Percentiles rank a stretch among this genome's conserved stretches.
These are phyloP conservation scores for Hyperopisus bebe DNA, from an alignment of 2,113 vertebrate species.

Conservation along the genomic window DNA sequence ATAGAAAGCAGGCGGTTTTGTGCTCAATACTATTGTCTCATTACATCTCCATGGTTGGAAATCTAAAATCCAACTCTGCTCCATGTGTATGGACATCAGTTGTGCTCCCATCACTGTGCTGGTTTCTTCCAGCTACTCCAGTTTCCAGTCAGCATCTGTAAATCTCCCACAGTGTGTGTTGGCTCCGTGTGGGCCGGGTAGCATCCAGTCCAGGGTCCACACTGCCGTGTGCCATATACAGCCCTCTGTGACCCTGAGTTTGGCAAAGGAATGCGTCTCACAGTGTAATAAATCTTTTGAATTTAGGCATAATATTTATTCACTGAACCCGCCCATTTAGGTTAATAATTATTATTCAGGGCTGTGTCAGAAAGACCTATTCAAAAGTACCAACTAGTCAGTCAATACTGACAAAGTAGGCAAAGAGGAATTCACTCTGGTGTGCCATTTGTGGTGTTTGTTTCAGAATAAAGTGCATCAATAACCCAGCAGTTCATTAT, in stretches of 20 bases:
- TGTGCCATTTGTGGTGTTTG: neutral
- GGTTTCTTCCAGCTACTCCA: neutral
- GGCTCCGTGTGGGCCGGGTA: neutral
- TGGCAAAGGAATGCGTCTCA: neutral
- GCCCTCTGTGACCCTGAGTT: neutral
- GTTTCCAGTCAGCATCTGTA: neutral
- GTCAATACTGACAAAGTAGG: neutral
- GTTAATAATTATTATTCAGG: neutral
- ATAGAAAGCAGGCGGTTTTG: neutral
- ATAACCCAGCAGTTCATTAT: neutral
- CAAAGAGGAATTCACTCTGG: neutral
- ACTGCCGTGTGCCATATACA: neutral
- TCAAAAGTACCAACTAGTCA: neutral
- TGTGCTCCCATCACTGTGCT: neutral
- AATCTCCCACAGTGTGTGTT: neutral
- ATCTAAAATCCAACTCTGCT: neutral
- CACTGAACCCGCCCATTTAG: neutral
- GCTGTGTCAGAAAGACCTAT: neutral
- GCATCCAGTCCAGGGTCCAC: neutral
- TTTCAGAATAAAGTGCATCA: neutral
- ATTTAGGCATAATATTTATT: neutral
- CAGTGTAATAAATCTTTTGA: neutral
- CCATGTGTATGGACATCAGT: neutral
- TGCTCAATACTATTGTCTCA: neutral
- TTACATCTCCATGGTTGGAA: neutral